These are phyloP conservation scores for Fabriciana adippe DNA, from an alignment of 2,888 invertebrate genomes.

Conservation along the genomic window DNA sequence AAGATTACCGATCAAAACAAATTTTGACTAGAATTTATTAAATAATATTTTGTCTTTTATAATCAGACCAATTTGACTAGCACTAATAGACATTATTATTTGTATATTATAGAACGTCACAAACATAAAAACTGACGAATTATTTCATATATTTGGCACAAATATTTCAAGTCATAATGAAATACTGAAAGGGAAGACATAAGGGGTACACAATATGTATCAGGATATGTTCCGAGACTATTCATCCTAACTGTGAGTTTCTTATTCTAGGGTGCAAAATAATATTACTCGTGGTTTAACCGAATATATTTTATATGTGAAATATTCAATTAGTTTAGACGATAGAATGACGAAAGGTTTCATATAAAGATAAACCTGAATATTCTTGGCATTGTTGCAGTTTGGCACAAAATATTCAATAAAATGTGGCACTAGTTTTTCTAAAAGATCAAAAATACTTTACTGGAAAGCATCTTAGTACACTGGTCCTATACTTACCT, in stretches of 20 bases:
- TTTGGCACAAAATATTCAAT: slow-evolving; percentile 70
- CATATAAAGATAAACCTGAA: slow-evolving; percentile 31
- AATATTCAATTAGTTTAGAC: slow-evolving; percentile 28
- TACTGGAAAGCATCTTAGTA: slow-evolving; percentile 62
- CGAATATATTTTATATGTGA: slow-evolving; percentile 28
- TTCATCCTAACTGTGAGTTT: slow-evolving; percentile 57
- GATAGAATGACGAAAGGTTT: slow-evolving; percentile 16
- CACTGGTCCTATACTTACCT: slow-evolving; percentile 74
- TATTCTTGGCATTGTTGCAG: slow-evolving; percentile 37
- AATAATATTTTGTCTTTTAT: slow-evolving; percentile 60
- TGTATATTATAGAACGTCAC: slow-evolving; percentile 49
- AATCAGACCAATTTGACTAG: slow-evolving; percentile 78
- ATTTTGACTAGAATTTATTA: slow-evolving; percentile 77
- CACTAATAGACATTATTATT: slow-evolving; percentile 60
- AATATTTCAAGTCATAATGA: slow-evolving; percentile 63
- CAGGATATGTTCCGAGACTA: slow-evolving; percentile 74
- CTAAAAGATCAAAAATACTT: slow-evolving; percentile 54
- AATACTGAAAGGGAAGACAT: slow-evolving; percentile 79
- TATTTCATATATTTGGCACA: slow-evolving; percentile 73
- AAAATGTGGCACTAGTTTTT: slow-evolving; percentile 63
- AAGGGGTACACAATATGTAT: slow-evolving; percentile 59
- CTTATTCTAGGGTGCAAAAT: slow-evolving; percentile 67
- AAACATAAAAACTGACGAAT: slow-evolving; percentile 55
- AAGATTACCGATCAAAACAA: slow-evolving; percentile 60
- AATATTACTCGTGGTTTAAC: slow-evolving; percentile 64